These are phyloP conservation scores for Vimba vimba DNA, from an alignment of 2,113 vertebrate species.

Conservation along the genomic window DNA sequence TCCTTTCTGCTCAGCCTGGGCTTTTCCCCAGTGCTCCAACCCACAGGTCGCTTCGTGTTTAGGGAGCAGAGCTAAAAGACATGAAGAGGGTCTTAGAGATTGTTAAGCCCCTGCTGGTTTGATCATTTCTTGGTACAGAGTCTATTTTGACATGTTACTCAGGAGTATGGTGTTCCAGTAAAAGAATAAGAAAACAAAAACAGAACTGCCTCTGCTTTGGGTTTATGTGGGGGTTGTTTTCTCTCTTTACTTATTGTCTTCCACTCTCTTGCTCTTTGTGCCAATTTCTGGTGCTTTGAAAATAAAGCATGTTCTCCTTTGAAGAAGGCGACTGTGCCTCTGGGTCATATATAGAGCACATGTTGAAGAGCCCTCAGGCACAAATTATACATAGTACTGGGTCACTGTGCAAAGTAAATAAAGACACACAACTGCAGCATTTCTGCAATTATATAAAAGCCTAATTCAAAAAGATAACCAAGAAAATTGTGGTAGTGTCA, in stretches of 20 bases:
- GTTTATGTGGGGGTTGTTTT: slow-evolving; percentile 58
- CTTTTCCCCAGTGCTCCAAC: not conserved
- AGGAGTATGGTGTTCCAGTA: slow-evolving; percentile 65
- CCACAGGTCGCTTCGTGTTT: slow-evolving; percentile 2
- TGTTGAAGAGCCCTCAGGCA: not conserved
- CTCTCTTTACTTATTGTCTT: slow-evolving; percentile 30
- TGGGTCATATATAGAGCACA: not conserved
- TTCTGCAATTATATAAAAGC: not conserved
- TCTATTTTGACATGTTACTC: slow-evolving; percentile 61
- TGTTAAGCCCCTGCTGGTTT: slow-evolving; percentile 18
- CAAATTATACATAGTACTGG: not conserved
- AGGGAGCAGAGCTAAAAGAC: not conserved
- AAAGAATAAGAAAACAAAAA: slow-evolving; percentile 45
- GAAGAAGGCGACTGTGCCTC: not conserved
- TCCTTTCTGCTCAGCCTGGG: not conserved
- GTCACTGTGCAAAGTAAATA: slow-evolving; percentile 18
- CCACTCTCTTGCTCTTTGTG: not conserved
- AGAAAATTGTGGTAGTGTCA: not conserved
- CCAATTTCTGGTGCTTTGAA: slow-evolving; percentile 24
- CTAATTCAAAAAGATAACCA: not conserved
- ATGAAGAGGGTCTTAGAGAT: not conserved
- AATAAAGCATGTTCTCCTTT: slow-evolving; percentile 25
- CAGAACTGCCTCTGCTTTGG: slow-evolving; percentile 28
- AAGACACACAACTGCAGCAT: not conserved
- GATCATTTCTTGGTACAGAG: slow-evolving; percentile 51